Evolutionary conservation across 2,888 invertebrate species (phyloP).

Genomic region (Caenorhabditis becei): DNA sequence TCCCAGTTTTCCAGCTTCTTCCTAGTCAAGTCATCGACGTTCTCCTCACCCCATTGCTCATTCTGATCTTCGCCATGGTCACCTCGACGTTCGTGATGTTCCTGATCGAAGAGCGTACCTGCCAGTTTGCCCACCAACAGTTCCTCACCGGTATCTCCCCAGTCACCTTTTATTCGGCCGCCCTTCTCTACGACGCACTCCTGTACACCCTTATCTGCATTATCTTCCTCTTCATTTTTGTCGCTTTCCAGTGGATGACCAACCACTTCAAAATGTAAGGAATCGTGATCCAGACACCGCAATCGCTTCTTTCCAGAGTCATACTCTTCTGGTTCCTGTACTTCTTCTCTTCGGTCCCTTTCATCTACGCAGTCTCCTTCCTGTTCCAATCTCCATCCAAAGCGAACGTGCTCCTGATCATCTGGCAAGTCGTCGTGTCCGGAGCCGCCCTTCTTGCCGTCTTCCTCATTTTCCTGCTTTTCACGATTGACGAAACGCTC

Average conservation of each 20-base stretch:
- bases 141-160: conserved; percentile 77
- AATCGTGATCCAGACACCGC: too few species aligned
- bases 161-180: conserved; percentile 73
- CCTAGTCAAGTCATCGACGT: conserved; percentile 44
- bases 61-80: conserved; percentile 74
- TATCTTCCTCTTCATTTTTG: conserved; percentile 67
- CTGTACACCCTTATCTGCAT: conserved; percentile 71
- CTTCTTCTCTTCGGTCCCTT: conserved; percentile 75
- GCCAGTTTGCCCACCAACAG: conserved; percentile 77
- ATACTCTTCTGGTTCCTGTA: conserved; percentile 75
- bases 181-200: conserved; percentile 69
- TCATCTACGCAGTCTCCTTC: conserved; percentile 77
- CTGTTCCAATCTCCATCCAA: conserved; percentile 74
- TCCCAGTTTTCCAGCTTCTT: conserved; percentile 22
- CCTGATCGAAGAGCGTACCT: conserved; percentile 74
- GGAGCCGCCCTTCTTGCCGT: conserved; percentile 60
- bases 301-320: conserved; percentile 68
- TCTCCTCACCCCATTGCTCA: conserved; percentile 64
- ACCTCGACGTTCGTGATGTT: conserved; percentile 76
- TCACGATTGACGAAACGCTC: conserved; percentile 38
- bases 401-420: conserved; percentile 65
- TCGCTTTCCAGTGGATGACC: conserved; percentile 63
- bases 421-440: conserved; percentile 72
- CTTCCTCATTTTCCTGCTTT: conserved; percentile 31
- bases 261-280: conserved; percentile 59